Evolutionary conservation across 2,797 vertebrate species (phyloP).

Genomic region (Neoniphon sammara): DNA sequence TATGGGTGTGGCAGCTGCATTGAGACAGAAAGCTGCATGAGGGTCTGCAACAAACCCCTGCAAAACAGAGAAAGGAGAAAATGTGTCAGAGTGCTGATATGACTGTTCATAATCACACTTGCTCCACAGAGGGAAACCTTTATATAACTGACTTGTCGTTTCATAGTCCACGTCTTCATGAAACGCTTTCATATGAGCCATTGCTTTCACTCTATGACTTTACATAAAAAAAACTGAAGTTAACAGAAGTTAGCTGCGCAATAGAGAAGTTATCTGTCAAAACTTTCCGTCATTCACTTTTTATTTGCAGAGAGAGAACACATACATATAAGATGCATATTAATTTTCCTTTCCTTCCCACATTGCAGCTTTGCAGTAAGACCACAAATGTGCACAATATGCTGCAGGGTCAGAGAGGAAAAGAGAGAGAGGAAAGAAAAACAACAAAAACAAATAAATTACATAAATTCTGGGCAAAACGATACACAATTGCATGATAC

Average conservation of each 20-base stretch:
- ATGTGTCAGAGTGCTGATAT: slow-evolving; percentile 44
- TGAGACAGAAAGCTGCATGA: background rate
- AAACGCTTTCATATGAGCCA: slow-evolving; percentile 36
- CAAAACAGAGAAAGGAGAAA: slow-evolving; percentile 47
- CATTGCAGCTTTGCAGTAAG: no score
- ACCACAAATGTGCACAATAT: no score
- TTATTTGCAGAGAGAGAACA: background rate
- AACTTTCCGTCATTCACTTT: no score
- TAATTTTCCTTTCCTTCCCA: no score
- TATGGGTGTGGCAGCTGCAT: slow-evolving; percentile 13
- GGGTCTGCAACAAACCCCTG: slow-evolving; percentile 60
- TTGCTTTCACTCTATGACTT: slow-evolving; percentile 47
- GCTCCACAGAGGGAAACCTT: background rate
- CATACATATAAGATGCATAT: no score
- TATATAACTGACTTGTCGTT: background rate
- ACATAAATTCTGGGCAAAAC: no score
- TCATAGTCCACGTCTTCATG: slow-evolving; percentile 38
- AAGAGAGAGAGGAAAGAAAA: background rate
- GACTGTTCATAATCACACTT: slow-evolving; percentile 44
- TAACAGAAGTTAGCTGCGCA: background rate
- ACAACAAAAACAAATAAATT: background rate
- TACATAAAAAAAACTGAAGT: background rate
- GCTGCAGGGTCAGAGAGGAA: background rate
- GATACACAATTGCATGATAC: no score
- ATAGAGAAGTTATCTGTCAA: background rate